phyloP scores from a whole-genome alignment of 2,888 invertebrate genomes.

The Cantharis rufa region DNA sequence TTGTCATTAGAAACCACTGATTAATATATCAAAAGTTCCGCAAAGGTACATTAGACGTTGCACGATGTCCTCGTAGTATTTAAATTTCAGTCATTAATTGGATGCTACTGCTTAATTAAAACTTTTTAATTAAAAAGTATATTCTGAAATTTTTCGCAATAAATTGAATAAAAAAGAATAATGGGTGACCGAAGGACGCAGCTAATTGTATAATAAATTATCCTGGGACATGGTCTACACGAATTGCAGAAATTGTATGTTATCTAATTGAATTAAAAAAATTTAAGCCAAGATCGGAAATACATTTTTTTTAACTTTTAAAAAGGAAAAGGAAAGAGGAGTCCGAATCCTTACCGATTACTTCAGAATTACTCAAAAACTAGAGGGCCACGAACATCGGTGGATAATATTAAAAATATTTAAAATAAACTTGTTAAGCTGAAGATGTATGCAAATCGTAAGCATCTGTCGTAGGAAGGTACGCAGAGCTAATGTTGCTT shows the following conservation, averaged over 20 bases:
- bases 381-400: too few species aligned
- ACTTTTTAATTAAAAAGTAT: not conserved
- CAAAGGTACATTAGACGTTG: not conserved
- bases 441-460: not conserved
- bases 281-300: not conserved
- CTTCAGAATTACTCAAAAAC: too few species aligned
- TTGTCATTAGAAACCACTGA: not conserved
- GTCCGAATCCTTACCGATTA: too few species aligned
- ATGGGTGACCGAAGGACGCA: not conserved
- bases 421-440: not conserved
- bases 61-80: not conserved
- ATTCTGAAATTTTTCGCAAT: not conserved
- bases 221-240: not conserved
- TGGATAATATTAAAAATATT: too few species aligned
- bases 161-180: not conserved
- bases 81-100: not conserved
- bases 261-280: not conserved
- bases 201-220: not conserved
- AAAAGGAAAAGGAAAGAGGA: too few species aligned
- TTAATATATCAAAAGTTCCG: not conserved
- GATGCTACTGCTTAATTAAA: not conserved
- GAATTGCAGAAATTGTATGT: not conserved
- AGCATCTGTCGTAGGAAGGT: not conserved
- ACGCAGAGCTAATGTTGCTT: not conserved
- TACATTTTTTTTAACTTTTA: too few species aligned